phyloP scores from a whole-genome alignment of 2,888 invertebrate species.

The Lissonota sp. region DNA sequence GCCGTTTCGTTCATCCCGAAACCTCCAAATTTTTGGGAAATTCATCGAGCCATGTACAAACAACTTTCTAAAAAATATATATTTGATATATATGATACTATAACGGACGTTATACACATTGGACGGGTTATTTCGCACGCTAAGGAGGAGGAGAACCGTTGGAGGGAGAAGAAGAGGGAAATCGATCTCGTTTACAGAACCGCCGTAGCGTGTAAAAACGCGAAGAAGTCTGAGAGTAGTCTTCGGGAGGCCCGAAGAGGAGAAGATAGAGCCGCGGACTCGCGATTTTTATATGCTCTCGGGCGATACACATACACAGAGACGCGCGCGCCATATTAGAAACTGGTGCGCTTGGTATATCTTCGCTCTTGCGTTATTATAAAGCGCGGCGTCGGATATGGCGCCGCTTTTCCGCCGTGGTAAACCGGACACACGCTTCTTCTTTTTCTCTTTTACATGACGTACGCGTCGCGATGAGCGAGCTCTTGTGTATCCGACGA shows the following conservation, averaged over 20 bases:
- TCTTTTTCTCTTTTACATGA: slow-evolving; percentile 19
- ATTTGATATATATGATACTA: background rate
- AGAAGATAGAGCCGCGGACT: slow-evolving; percentile 39
- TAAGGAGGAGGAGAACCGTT: background rate
- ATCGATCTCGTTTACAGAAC: slow-evolving; percentile 68
- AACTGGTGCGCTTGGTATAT: slow-evolving; percentile 63
- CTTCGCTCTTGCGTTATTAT: slow-evolving; percentile 7
- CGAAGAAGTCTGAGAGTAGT: slow-evolving; percentile 59
- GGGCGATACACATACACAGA: slow-evolving; percentile 17
- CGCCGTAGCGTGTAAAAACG: slow-evolving; percentile 65
- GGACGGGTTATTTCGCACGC: slow-evolving; percentile 46
- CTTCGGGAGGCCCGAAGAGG: slow-evolving; percentile 16
- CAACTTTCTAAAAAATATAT: too few relatives aligned
- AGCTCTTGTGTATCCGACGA: slow-evolving; percentile 2
- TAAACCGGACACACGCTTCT: slow-evolving; percentile 60
- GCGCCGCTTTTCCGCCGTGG: slow-evolving; percentile 74
- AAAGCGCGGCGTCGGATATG: slow-evolving; percentile 72
- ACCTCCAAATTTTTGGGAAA: too few relatives aligned
- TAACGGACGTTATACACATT: slow-evolving; percentile 18
- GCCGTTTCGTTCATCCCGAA: too few relatives aligned
- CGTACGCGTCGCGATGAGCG: slow-evolving; percentile 15
- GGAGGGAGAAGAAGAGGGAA: slow-evolving; percentile 33
- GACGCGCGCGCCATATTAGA: slow-evolving; percentile 69
- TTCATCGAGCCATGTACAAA: too few relatives aligned
- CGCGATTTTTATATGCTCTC: slow-evolving; percentile 31